Evolutionary conservation across 1,140 invertebrate genomes (phyloP).

Genomic region (Pseudomyrmex cubaensis): DNA sequence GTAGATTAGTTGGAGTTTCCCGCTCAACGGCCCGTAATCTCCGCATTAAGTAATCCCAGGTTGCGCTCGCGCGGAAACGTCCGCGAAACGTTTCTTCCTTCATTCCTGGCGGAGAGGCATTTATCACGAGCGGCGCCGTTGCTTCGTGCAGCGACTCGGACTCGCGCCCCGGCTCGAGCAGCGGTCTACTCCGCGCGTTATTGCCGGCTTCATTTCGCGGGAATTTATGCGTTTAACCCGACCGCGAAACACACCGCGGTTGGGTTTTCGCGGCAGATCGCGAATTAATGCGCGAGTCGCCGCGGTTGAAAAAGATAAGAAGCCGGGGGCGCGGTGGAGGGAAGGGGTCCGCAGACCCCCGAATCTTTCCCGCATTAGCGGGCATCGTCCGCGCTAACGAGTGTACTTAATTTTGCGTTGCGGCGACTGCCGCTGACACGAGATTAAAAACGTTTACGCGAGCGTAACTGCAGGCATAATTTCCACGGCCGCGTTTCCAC

Average conservation of each 20-base stretch:
- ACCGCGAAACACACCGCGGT: conserved; percentile 35
- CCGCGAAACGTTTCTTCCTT: conserved; percentile 55
- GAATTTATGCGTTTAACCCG: conserved; percentile 45
- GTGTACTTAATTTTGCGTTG: conserved; percentile 75
- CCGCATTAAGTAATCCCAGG: conserved; percentile 55
- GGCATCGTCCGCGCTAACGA: conserved; percentile 73
- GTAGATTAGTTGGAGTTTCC: conserved; percentile 45
- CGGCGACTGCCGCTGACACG: conserved; percentile 67
- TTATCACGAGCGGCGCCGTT: conserved; percentile 21
- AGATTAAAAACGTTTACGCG: conserved; percentile 75
- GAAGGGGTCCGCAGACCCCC: neutral
- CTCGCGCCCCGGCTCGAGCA: neutral
- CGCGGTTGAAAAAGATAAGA: conserved; percentile 68
- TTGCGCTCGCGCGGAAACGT: conserved; percentile 45
- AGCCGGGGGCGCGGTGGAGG: neutral
- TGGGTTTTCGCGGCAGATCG: conserved; percentile 48
- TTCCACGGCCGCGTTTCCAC: conserved; percentile 36
- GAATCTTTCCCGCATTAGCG: conserved; percentile 76
- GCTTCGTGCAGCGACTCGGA: conserved; percentile 2
- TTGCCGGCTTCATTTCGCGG: conserved; percentile 57
- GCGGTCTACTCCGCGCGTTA: conserved; percentile 31
- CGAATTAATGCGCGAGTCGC: conserved; percentile 67
- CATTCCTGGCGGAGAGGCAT: conserved; percentile 36
- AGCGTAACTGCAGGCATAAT: conserved; percentile 67
- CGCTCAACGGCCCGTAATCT: conserved; percentile 52